These are phyloP conservation scores for Tympanoctomys barrerae DNA, from an alignment of 2,797 vertebrate species.

Conservation along the genomic window DNA sequence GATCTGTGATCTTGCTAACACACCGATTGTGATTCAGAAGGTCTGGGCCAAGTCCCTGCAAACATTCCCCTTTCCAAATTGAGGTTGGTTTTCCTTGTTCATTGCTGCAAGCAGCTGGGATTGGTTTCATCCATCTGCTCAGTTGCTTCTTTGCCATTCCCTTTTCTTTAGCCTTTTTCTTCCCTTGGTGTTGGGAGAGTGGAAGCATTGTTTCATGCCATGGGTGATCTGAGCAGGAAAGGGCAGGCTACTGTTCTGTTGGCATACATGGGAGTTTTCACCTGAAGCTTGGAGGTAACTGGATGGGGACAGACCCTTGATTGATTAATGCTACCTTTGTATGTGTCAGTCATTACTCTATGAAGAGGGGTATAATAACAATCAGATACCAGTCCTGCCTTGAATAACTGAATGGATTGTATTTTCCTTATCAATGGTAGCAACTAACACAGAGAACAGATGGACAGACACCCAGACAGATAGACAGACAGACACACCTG, in stretches of 20 bases:
- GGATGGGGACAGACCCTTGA: not conserved
- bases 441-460: not conserved
- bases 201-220: not conserved
- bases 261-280: not conserved
- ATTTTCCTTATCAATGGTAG: not conserved
- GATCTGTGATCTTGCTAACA: no score
- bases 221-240: not conserved
- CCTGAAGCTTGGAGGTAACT: not conserved
- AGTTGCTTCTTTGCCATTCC: not conserved
- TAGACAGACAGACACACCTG: not conserved
- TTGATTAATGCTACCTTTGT: not conserved
- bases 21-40: no score
- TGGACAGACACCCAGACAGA: no score
- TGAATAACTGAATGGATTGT: not conserved
- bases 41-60: constrained; percentile 48
- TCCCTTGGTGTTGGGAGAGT: not conserved
- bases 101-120: constrained; percentile 50
- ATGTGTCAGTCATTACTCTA: not conserved
- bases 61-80: constrained; percentile 50
- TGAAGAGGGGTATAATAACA: not conserved
- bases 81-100: constrained; percentile 68
- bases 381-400: not conserved
- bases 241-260: not conserved
- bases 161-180: not conserved
- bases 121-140: constrained; percentile 49